phyloP scores from a whole-genome alignment of 2,888 invertebrate species.

The Synanthedon vespiformis region DNA sequence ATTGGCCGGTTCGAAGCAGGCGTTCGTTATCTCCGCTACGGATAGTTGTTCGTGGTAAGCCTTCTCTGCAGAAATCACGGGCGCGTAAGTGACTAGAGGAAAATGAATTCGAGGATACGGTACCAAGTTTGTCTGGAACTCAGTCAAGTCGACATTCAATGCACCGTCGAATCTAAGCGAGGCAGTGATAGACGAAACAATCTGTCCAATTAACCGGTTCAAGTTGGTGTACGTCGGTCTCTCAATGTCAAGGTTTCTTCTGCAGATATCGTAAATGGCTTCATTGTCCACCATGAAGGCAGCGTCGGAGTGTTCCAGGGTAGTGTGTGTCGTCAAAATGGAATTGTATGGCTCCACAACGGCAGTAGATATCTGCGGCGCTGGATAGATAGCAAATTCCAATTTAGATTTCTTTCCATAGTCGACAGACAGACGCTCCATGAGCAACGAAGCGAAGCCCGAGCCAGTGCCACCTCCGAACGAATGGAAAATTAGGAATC shows the following conservation, averaged over 20 bases:
- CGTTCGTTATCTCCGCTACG: slow-evolving; percentile 92
- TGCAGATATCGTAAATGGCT: slow-evolving; percentile 91
- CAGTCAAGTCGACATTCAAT: slow-evolving; percentile 90
- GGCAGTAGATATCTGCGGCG: slow-evolving; percentile 89
- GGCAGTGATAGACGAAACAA: slow-evolving; percentile 92
- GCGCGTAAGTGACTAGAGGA: slow-evolving; percentile 91
- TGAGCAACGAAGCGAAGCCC: slow-evolving; percentile 92
- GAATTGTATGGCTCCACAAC: slow-evolving; percentile 97
- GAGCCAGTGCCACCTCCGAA: slow-evolving; percentile 95
- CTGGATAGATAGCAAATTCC: slow-evolving; percentile 96
- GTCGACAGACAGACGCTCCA: slow-evolving; percentile 95
- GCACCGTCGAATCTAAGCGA: slow-evolving; percentile 93
- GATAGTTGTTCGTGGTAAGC: slow-evolving; percentile 93
- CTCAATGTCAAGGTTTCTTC: slow-evolving; percentile 93
- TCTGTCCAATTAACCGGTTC: slow-evolving; percentile 94
- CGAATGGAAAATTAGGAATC: slow-evolving; percentile 94
- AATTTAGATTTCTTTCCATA: slow-evolving; percentile 95
- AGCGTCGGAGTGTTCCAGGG: slow-evolving; percentile 93
- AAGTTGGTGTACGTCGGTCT: slow-evolving; percentile 96
- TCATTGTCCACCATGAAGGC: slow-evolving; percentile 96
- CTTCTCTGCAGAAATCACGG: slow-evolving; percentile 92
- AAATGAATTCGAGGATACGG: slow-evolving; percentile 96
- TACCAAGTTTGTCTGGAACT: slow-evolving; percentile 93
- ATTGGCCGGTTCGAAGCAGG: slow-evolving; percentile 95
- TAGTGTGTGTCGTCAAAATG: slow-evolving; percentile 94